Evolutionary conservation across 2,797 vertebrate genomes (phyloP).

Genomic region (Scyliorhinus canicula): DNA sequence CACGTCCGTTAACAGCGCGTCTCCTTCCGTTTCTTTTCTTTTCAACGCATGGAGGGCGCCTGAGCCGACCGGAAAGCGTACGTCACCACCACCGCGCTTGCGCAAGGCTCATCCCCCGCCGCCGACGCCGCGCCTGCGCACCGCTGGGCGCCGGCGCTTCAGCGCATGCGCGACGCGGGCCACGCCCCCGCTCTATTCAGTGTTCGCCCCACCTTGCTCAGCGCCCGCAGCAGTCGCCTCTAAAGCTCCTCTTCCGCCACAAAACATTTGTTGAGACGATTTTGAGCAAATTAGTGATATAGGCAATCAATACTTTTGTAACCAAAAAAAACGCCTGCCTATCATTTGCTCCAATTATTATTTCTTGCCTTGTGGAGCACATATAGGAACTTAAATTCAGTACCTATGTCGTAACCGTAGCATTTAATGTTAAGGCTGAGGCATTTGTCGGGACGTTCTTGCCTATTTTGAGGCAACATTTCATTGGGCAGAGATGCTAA

Average conservation of each 20-base stretch:
- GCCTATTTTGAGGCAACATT: not conserved
- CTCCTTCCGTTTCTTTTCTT: slow-evolving; percentile 33
- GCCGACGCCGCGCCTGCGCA: not conserved
- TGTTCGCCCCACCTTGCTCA: too few species aligned
- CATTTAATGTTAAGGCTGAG: not conserved
- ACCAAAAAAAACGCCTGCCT: not conserved
- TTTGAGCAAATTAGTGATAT: not conserved
- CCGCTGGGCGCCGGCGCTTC: too few species aligned
- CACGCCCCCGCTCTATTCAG: too few species aligned
- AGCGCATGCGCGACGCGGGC: not conserved
- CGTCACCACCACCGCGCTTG: not conserved
- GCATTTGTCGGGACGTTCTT: not conserved
- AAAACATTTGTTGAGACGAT: not conserved
- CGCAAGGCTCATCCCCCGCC: not conserved
- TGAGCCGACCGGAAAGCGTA: not conserved
- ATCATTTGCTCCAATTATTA: not conserved
- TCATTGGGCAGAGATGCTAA: not conserved
- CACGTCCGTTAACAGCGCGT: not conserved
- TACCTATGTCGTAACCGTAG: not conserved
- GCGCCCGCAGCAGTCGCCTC: too few species aligned
- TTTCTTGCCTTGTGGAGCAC: not conserved
- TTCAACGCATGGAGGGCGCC: not conserved
- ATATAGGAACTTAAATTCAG: not conserved
- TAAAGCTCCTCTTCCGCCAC: too few species aligned
- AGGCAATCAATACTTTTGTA: not conserved